Evolutionary conservation across 2,113 vertebrate species (phyloP), one percentile per base, ranked within the genome.

Genomic region (Proterorhinus semilunaris): DNA sequence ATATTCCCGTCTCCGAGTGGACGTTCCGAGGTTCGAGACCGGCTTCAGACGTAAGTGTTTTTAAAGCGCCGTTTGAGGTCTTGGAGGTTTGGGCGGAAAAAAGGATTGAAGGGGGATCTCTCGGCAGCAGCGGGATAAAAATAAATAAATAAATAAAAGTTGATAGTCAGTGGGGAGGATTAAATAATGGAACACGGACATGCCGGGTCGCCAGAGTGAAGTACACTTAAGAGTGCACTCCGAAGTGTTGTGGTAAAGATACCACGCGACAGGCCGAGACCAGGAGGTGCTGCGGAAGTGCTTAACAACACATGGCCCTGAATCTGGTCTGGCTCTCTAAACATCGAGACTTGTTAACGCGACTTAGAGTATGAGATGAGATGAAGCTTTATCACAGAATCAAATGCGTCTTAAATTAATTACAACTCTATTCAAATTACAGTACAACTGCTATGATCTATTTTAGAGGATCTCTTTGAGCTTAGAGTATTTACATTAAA

Each of bases 131-230:
- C 17, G 1, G 68, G 78, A 81, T 80, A 71, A 86, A 86, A 21
- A 21, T n/a, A n/a, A n/a, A n/a, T n/a, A n/a, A n/a, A n/a, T n/a
- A n/a, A n/a, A n/a, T n/a, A n/a, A 21, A 89, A 87, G 74, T 83
- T 84, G 80, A 78, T 80, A 80, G 83, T 86, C 86, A 79, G 50
- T 79, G 76, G 89, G 87, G 84, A 86, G 64, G 79, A 72, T 89
- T 90, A 72, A 90, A 89, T 88, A 90, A 89, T 90, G 78, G 84
- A 89, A 78, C 21, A 11, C 77, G 85, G 82, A 88, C 83, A 87
- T 78, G 83, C 69, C 68, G 82, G 78, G 71, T 69, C 78, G 74
- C 77, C 71, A 47, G 86, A 87, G 79, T 89, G 85, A 86, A 87
- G 85, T 87, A 86, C 87, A 88, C 87, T 84, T 88, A 68, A 65